phyloP scores from a whole-genome alignment of 1,140 invertebrate species.

The Saccostrea glomerata region DNA sequence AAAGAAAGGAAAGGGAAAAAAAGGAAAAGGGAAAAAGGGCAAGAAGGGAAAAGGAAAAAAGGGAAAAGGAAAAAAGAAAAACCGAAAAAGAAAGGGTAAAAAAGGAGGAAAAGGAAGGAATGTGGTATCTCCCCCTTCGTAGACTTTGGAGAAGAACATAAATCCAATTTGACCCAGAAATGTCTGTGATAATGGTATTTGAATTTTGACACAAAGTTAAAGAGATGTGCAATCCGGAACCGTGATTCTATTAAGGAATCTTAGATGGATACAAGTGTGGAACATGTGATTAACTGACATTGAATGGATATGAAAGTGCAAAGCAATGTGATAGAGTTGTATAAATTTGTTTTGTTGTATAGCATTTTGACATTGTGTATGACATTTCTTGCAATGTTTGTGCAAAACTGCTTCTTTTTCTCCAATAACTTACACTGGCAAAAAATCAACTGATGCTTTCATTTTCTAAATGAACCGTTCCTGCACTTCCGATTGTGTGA shows the following conservation, averaged over 20 bases:
- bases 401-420: background rate
- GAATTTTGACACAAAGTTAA: background rate
- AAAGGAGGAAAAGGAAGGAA: background rate
- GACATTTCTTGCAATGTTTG: background rate
- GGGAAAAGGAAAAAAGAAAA: conserved; percentile 6
- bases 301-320: background rate
- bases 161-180: conserved; percentile 28
- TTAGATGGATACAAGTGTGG: background rate
- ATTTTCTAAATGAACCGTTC: too few species aligned
- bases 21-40: conserved; percentile 19
- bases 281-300: background rate
- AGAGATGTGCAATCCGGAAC: background rate
- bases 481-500: too few species aligned
- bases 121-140: background rate
- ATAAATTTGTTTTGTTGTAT: background rate
- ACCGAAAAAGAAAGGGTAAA: background rate
- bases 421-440: background rate
- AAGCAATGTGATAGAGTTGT: conserved; percentile 33
- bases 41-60: conserved; percentile 27
- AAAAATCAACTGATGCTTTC: too few species aligned
- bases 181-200: conserved; percentile 19
- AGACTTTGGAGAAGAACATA: background rate
- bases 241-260: background rate
- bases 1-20: conserved; percentile 41
- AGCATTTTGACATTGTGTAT: background rate